A percentile compares a stretch with the other conserved stretches of the same genome.
Evolutionary conservation across 2,888 invertebrate species (phyloP).

Genomic region (Drosophila aldrichi): DNA sequence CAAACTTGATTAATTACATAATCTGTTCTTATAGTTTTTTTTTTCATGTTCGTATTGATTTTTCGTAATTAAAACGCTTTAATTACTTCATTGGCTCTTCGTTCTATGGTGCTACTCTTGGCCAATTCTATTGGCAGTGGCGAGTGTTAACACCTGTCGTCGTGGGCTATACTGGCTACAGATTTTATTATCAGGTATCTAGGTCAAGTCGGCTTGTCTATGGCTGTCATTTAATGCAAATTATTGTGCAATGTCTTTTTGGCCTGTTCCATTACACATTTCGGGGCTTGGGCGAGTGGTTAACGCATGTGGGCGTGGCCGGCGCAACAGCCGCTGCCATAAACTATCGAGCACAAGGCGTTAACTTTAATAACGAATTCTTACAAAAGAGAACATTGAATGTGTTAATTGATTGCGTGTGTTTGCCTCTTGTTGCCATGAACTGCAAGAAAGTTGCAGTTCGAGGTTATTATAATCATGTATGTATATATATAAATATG

Average conservation of each 20-base stretch:
- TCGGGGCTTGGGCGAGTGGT: conserved; percentile 50
- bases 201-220: conserved; percentile 72
- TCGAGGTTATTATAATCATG: neutral
- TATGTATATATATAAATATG: neutral
- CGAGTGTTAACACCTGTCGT: conserved; percentile 62
- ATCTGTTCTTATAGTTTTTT: neutral
- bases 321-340: neutral
- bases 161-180: conserved; percentile 29
- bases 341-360: conserved; percentile 53
- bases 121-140: conserved; percentile 42
- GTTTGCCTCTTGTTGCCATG: conserved; percentile 35
- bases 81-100: conserved; percentile 44
- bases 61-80: conserved; percentile 28
- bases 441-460: conserved; percentile 45
- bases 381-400: conserved; percentile 21
- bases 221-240: conserved; percentile 74
- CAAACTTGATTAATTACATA: neutral
- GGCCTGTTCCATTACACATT: conserved; percentile 63
- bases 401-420: conserved; percentile 16
- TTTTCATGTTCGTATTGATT: neutral
- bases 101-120: neutral
- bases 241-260: conserved; percentile 58
- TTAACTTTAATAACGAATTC: conserved; percentile 35
- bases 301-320: conserved; percentile 64
- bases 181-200: conserved; percentile 55